A percentile compares a stretch with the other conserved stretches of the same genome.
These are phyloP conservation scores for Theristicus caerulescens DNA, from an alignment of 2,113 vertebrate genomes.

Conservation along the genomic window DNA sequence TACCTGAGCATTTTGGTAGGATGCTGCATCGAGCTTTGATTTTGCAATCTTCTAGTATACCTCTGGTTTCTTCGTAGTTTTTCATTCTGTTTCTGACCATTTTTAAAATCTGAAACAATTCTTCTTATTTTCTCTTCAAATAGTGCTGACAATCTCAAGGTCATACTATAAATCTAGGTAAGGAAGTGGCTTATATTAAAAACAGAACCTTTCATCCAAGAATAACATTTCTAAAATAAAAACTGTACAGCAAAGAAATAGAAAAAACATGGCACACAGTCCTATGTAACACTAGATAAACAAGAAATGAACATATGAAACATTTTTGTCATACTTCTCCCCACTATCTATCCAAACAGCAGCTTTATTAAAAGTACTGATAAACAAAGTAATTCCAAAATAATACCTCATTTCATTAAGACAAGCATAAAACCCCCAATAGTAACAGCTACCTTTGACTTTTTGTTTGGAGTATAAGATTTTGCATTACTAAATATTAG, in stretches of 20 bases:
- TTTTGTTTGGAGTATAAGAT: constrained; percentile 96
- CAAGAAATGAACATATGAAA: not conserved
- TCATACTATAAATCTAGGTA: constrained; percentile 96
- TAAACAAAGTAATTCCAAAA: not conserved
- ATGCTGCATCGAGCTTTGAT: constrained; percentile 63
- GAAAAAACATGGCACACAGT: not conserved
- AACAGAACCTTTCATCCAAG: not conserved
- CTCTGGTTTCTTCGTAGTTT: constrained; percentile 86
- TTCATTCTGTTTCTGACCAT: constrained; percentile 86
- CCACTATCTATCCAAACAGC: not conserved
- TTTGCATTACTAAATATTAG: constrained; percentile 96
- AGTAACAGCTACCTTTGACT: constrained; percentile 86
- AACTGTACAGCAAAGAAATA: not conserved
- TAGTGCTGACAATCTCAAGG: constrained; percentile 90
- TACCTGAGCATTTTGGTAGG: constrained; percentile 70
- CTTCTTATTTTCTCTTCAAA: constrained; percentile 92
- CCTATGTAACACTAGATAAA: not conserved
- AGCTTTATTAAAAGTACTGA: not conserved
- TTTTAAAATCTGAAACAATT: constrained; percentile 90
- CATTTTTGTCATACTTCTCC: not conserved
- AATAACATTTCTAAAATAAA: not conserved
- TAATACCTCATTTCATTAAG: not conserved
- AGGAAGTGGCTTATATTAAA: not conserved
- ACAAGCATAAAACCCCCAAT: not conserved
- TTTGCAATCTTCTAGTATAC: constrained; percentile 80